phyloP scores from a whole-genome alignment of 1,140 invertebrate genomes.

The Druon quercuslanigerum region DNA sequence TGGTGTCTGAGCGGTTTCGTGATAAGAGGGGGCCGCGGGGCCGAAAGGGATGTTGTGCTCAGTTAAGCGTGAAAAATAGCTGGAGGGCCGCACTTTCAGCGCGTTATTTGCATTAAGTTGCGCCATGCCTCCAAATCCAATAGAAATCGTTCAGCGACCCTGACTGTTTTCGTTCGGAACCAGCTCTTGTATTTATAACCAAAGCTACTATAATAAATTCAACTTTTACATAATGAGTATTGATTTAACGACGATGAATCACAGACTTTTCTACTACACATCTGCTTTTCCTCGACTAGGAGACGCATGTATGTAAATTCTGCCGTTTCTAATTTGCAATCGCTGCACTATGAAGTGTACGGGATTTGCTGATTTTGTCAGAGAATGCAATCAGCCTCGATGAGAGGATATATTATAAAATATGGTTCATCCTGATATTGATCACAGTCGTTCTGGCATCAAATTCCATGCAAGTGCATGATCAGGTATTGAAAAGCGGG shows the following conservation, averaged over 20 bases:
- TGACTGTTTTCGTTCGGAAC: no score
- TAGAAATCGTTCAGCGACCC: no score
- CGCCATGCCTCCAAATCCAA: no score
- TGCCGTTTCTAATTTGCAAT: conserved; percentile 6
- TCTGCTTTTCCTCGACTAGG: background rate
- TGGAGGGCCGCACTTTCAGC: no score
- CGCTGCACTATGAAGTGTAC: background rate
- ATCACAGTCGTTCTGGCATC: background rate
- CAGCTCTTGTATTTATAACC: conserved; percentile 14
- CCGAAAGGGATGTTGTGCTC: no score
- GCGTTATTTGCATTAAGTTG: no score
- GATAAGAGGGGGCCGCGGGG: no score
- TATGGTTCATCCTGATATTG: no score
- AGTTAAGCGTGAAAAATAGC: no score
- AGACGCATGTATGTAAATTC: conserved; percentile 3
- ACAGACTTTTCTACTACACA: conserved; percentile 2
- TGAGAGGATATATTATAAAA: background rate
- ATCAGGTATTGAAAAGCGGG: background rate
- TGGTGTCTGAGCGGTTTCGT: no score
- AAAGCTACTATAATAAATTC: background rate
- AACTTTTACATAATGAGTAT: conserved; percentile 3
- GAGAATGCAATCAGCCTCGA: background rate
- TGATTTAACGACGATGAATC: conserved; percentile 25
- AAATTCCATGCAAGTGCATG: background rate
- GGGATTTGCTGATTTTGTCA: background rate